Percentiles rank a stretch among this genome's conserved stretches.
These are phyloP conservation scores for Euura saliciscinereae DNA, from an alignment of 1,140 invertebrate species.

Conservation along the genomic window DNA sequence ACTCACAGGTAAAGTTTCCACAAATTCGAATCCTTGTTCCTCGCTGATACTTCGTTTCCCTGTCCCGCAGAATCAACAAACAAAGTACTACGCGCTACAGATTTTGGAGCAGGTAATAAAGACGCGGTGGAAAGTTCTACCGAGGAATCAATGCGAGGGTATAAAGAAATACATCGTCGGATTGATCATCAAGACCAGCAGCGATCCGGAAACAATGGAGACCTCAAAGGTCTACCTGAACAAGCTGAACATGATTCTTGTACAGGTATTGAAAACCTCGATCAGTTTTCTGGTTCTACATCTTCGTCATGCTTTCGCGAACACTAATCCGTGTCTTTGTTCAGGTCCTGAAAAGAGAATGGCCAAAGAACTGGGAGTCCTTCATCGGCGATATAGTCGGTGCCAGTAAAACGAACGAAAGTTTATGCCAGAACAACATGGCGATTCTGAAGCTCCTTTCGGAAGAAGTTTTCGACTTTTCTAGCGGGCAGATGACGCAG, in stretches of 20 bases:
- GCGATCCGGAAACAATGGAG: conserved; percentile 87
- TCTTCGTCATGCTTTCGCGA: no score
- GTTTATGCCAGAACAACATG: conserved; percentile 99
- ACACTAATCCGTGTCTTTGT: conserved; percentile 23
- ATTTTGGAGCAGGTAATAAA: conserved; percentile 99
- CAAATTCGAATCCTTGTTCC: not conserved
- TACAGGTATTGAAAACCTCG: conserved; percentile 68
- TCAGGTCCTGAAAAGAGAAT: conserved; percentile 97
- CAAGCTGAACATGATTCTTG: conserved; percentile 99
- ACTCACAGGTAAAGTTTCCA: conserved; percentile 64
- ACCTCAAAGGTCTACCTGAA: conserved; percentile 96
- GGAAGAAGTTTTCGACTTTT: conserved; percentile 99
- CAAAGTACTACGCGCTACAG: conserved; percentile 99
- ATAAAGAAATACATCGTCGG: conserved; percentile 99
- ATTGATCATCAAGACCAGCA: conserved; percentile 98
- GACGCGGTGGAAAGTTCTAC: conserved; percentile 98
- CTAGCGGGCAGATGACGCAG: conserved; percentile 96
- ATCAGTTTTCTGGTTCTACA: no score
- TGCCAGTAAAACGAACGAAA: conserved; percentile 98
- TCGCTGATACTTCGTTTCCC: conserved; percentile 44
- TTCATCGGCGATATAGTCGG: conserved; percentile 99
- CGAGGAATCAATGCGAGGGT: conserved; percentile 97
- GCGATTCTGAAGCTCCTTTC: conserved; percentile 95
- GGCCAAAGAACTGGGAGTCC: conserved; percentile 99
- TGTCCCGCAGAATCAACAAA: conserved; percentile 84